These are phyloP conservation scores for Aquatica leii DNA, from an alignment of 2,888 invertebrate species.

Conservation along the genomic window DNA sequence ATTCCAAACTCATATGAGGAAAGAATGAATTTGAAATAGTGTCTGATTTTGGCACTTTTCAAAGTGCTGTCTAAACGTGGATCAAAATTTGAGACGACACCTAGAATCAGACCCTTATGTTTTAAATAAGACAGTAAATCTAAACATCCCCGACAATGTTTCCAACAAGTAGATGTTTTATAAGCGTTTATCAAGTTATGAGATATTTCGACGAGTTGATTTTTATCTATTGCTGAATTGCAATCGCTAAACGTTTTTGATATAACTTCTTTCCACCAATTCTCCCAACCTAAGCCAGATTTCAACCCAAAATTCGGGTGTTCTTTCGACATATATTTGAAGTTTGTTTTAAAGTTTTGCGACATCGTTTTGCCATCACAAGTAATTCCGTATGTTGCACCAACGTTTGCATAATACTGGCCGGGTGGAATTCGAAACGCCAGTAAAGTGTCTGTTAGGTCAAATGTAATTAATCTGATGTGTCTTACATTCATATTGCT, in stretches of 20 bases:
- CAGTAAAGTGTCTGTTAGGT: slow-evolving; percentile 86
- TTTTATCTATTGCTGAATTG: slow-evolving; percentile 54
- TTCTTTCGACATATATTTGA: slow-evolving; percentile 68
- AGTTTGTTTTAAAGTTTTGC: slow-evolving; percentile 71
- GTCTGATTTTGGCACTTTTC: slow-evolving; percentile 68
- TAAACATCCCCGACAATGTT: slow-evolving; percentile 69
- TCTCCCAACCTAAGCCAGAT: slow-evolving; percentile 74
- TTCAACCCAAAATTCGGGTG: slow-evolving; percentile 84
- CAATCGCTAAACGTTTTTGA: slow-evolving; percentile 69
- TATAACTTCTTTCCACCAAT: slow-evolving; percentile 84
- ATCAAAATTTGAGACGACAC: slow-evolving; percentile 91
- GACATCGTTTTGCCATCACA: slow-evolving; percentile 68
- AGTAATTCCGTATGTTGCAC: slow-evolving; percentile 72
- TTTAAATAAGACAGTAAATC: slow-evolving; percentile 71
- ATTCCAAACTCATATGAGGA: slow-evolving; percentile 78
- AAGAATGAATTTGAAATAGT: slow-evolving; percentile 81
- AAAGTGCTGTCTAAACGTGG: slow-evolving; percentile 77
- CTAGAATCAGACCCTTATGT: slow-evolving; percentile 64
- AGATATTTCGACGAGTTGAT: slow-evolving; percentile 64
- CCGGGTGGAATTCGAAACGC: slow-evolving; percentile 76
- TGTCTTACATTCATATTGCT: slow-evolving; percentile 60
- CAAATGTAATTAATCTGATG: slow-evolving; percentile 81
- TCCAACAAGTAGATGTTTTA: slow-evolving; percentile 78
- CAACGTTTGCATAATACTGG: slow-evolving; percentile 77
- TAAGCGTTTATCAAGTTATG: slow-evolving; percentile 73